phyloP scores from a whole-genome alignment of 2,113 vertebrate species.

The Melanocharis versteri region DNA sequence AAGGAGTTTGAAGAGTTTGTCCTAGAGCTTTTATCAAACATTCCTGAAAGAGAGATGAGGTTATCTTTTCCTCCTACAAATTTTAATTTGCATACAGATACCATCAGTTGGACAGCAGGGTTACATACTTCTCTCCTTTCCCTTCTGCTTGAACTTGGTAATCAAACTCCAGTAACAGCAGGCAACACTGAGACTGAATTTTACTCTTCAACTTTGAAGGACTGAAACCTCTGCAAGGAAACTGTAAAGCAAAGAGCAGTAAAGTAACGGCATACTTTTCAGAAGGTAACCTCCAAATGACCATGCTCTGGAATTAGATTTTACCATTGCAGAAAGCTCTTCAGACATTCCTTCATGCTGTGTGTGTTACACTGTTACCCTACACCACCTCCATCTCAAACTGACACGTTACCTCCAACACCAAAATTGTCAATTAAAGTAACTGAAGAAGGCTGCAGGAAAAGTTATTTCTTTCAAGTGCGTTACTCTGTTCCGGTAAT shows the following conservation, averaged over 20 bases:
- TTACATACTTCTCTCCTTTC: not conserved
- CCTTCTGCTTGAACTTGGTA: not conserved
- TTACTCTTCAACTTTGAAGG: not conserved
- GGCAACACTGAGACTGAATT: not conserved
- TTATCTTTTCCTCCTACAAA: not conserved
- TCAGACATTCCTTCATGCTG: not conserved
- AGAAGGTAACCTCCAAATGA: not conserved
- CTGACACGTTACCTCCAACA: not conserved
- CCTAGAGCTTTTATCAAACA: not conserved
- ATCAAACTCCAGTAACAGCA: not conserved
- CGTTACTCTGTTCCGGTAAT: not conserved
- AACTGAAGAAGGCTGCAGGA: not conserved
- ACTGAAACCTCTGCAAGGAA: not conserved
- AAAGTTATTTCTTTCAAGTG: not conserved
- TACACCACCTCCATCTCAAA: not conserved
- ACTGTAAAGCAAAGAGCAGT: not conserved
- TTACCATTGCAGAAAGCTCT: not conserved
- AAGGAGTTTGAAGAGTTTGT: not conserved
- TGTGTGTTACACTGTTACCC: not conserved
- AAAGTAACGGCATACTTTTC: not conserved
- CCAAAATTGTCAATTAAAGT: not conserved
- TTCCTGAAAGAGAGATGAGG: not conserved
- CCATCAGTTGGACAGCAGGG: not conserved
- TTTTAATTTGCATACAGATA: not conserved
- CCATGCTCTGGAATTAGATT: not conserved